Evolutionary conservation across 2,888 invertebrate genomes (phyloP), one percentile per base, ranked within the genome.

Genomic region (Tyria jacobaeae): DNA sequence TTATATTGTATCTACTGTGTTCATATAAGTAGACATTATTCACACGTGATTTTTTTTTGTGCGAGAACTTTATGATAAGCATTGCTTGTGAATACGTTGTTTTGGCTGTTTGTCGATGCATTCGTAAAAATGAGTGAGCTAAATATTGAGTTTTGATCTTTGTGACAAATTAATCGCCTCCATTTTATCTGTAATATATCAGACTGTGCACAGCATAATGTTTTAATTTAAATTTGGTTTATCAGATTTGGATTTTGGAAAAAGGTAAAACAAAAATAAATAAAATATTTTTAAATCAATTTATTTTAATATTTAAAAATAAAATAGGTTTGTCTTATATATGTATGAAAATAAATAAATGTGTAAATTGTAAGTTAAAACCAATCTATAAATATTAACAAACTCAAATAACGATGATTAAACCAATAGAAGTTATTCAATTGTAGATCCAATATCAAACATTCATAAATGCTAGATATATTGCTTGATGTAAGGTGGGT

Each of bases 401-500:
- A 78, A 73, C 62, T 68, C 50, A 71, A 73, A 68, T 67, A 62
- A 75, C 53, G 57, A 72, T 78, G 74, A 76, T 71, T 70, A 71
- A 79, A 72, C 64, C 75, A 78, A 77, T 67, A 62, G 64, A 71
- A 68, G 63, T 72, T 68, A 71, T 64, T 52, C 57, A 70, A 66
- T 78, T 67, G 74, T 65, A 67, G 67, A 71, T 63, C 71, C 57
- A 66, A 67, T 75, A 73, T 73, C 52, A 68, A 68, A 75, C 68
- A 76, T 80, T 67, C 73, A 75, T 68, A 79, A 65, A 68, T 71
- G 64, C n/a, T n/a, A n/a, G n/a, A 49, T 78, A 68, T 71, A 73
- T 79, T 73, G 79, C 73, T 83, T 75, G 76, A 86, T 88, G 88
- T 88, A 91, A 92, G 92, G 92, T 92, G 92, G 92, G 92, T 92